Conservation (phyloP, 2,888 invertebrate species). For the Melanophora roralis region DNA sequence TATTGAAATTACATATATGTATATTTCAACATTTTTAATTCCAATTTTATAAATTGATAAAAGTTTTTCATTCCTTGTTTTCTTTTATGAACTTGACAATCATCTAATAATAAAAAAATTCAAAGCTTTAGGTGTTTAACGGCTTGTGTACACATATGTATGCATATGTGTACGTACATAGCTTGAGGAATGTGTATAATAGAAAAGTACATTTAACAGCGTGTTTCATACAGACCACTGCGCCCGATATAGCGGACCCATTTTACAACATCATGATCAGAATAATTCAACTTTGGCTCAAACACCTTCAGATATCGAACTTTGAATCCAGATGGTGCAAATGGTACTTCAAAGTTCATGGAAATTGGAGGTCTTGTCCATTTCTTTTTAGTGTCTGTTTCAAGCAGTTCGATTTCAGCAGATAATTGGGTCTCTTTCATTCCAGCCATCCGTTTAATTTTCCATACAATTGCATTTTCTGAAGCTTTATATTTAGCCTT, state of each 20-base stretch:
- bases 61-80: not conserved
- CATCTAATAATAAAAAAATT: not conserved
- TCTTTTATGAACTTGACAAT: slow-evolving; percentile 20
- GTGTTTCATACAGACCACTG: slow-evolving; percentile 98
- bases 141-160: no score
- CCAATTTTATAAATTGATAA: slow-evolving; percentile 47
- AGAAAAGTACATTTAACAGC: slow-evolving; percentile 84
- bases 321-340: slow-evolving; percentile 99
- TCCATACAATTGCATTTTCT: slow-evolving; percentile 98
- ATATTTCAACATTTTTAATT: slow-evolving; percentile 26
- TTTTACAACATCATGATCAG: slow-evolving; percentile 99
- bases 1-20: slow-evolving; percentile 54
- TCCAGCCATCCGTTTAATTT: slow-evolving; percentile 96
- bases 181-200: not conserved
- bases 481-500: slow-evolving; percentile 99
- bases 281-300: slow-evolving; percentile 99
- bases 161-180: no score
- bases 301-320: slow-evolving; percentile 99
- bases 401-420: slow-evolving; percentile 98
- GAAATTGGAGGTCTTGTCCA: slow-evolving; percentile 99
- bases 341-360: slow-evolving; percentile 99
- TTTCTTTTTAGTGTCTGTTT: slow-evolving; percentile 99
- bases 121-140: no score
- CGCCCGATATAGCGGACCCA: slow-evolving; percentile 99
- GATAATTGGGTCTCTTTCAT: slow-evolving; percentile 99